phyloP scores from a whole-genome alignment of 1,140 invertebrate genomes.

The Drosophila guanche region DNA sequence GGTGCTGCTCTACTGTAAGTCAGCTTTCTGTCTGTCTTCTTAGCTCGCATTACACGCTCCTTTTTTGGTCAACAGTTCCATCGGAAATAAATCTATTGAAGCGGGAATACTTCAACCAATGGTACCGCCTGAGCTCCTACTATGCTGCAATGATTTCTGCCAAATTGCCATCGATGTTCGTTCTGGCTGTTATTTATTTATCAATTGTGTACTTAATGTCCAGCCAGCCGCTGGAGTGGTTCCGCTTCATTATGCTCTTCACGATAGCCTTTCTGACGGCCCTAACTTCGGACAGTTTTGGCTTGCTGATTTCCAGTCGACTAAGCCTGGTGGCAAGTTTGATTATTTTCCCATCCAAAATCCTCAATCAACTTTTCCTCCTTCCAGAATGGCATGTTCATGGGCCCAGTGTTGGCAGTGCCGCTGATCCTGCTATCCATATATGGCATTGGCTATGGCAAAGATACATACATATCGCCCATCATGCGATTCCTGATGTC shows the following conservation, averaged over 20 bases:
- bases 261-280: constrained; percentile 87
- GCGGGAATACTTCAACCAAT: constrained; percentile 96
- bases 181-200: constrained; percentile 91
- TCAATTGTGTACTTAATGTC: constrained; percentile 93
- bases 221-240: constrained; percentile 91
- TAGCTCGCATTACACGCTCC: neutral
- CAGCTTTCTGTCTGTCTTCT: neutral
- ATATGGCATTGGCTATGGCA: constrained; percentile 89
- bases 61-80: constrained; percentile 88
- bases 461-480: constrained; percentile 85
- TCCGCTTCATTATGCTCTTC: constrained; percentile 89
- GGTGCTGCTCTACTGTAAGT: constrained; percentile 90
- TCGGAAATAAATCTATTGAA: constrained; percentile 93
- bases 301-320: constrained; percentile 88
- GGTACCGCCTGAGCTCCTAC: constrained; percentile 96
- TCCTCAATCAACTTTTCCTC: constrained; percentile 1
- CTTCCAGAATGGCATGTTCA: constrained; percentile 91
- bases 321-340: constrained; percentile 89
- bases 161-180: constrained; percentile 88
- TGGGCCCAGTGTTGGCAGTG: constrained; percentile 89
- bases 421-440: constrained; percentile 91
- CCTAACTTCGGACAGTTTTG: constrained; percentile 90
- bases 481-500: constrained; percentile 90
- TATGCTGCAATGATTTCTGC: constrained; percentile 93
- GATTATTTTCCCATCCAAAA: neutral